Conservation (phyloP, 2,113 vertebrate species). For the Balaeniceps rex region DNA sequence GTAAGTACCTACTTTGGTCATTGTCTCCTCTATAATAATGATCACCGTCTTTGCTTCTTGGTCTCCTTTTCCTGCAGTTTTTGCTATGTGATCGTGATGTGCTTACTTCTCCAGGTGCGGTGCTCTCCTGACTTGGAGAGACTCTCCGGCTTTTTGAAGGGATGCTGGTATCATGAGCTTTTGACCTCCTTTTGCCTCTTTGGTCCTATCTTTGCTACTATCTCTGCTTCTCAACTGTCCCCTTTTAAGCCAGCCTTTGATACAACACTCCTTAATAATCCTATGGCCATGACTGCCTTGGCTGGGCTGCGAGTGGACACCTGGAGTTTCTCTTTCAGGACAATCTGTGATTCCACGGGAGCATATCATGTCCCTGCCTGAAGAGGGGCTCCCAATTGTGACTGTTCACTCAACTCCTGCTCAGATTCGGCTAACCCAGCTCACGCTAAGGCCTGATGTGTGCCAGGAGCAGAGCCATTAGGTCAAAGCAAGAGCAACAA, state of each 20-base stretch:
- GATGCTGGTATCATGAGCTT: constrained; percentile 66
- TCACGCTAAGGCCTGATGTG: background rate
- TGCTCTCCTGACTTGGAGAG: constrained; percentile 61
- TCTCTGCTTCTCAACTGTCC: constrained; percentile 68
- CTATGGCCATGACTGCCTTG: constrained; percentile 29
- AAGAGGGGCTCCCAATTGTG: background rate
- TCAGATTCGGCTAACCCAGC: background rate
- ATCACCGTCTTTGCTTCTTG: constrained; percentile 64
- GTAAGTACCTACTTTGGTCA: constrained; percentile 59
- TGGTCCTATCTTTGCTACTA: constrained; percentile 48
- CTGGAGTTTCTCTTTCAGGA: constrained; percentile 36
- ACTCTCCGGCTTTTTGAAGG: constrained; percentile 65
- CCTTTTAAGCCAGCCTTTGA: constrained; percentile 50
- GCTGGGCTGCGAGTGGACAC: constrained; percentile 51
- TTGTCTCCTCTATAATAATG: constrained; percentile 59
- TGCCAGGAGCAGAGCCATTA: background rate
- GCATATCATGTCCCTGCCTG: background rate
- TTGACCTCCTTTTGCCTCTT: constrained; percentile 65
- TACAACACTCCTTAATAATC: constrained; percentile 44
- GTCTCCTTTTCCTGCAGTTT: constrained; percentile 56
- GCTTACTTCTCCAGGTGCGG: constrained; percentile 37
- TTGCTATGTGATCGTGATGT: constrained; percentile 66
- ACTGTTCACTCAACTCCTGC: background rate
- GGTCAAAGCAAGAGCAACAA: background rate
- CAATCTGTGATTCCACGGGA: background rate